A percentile compares a stretch with the other conserved stretches of the same genome.
These are phyloP conservation scores for Dryocosmus kuriphilus DNA, from an alignment of 2,888 invertebrate species.

Conservation along the genomic window DNA sequence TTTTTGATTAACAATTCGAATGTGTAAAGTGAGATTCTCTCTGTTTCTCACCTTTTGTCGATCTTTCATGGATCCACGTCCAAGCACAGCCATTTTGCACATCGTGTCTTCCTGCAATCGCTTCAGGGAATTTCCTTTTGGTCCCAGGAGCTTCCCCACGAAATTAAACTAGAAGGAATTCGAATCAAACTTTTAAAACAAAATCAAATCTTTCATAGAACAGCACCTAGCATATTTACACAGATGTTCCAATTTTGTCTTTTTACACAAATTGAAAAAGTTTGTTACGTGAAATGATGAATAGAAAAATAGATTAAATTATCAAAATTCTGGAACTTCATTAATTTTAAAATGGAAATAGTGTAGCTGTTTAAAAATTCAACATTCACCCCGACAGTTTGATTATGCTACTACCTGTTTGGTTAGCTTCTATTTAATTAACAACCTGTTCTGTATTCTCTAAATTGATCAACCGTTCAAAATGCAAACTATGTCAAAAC, in stretches of 20 bases:
- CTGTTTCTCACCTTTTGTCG: conserved; percentile 86
- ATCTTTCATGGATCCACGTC: conserved; percentile 96
- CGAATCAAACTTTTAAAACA: conserved; percentile 50
- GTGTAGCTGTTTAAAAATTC: neutral
- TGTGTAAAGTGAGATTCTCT: neutral
- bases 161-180: conserved; percentile 90
- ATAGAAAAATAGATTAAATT: neutral
- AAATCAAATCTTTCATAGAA: conserved; percentile 28
- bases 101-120: conserved; percentile 95
- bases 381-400: neutral
- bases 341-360: neutral
- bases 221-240: neutral
- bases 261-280: neutral
- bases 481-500: conserved; percentile 24
- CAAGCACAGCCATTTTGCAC: conserved; percentile 97
- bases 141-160: conserved; percentile 95
- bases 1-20: neutral
- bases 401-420: conserved; percentile 20
- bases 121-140: conserved; percentile 95
- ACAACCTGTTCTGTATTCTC: neutral
- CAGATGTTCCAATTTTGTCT: neutral
- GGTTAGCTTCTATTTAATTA: neutral
- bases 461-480: conserved; percentile 15
- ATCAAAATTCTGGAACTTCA: neutral
- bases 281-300: neutral